Evolutionary conservation across 92 coral and sea anemone species (phyloP).

Genomic region (Bergia puertoricense): DNA sequence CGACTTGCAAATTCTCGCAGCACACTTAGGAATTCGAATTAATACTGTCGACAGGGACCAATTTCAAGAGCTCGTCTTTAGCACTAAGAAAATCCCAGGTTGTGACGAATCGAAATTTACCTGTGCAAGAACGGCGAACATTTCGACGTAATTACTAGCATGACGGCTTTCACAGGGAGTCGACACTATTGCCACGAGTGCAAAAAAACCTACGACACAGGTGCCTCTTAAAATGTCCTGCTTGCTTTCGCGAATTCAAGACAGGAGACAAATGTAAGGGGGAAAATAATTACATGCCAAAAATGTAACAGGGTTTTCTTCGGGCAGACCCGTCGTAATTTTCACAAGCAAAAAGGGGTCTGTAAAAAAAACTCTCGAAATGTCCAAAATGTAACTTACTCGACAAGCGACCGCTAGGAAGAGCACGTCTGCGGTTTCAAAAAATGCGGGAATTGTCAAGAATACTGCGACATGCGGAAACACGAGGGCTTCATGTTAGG

Average conservation of each 20-base stretch:
- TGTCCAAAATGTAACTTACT: too few relatives aligned
- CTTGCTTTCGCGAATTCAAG: neutral
- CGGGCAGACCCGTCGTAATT: too few relatives aligned
- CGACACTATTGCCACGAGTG: neutral
- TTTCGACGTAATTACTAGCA: neutral
- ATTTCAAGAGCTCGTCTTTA: too few relatives aligned
- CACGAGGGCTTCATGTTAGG: too few relatives aligned
- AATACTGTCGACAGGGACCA: neutral
- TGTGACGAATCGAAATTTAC: neutral
- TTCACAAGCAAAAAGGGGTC: too few relatives aligned
- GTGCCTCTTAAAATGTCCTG: neutral
- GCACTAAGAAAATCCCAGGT: neutral
- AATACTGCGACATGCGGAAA: too few relatives aligned
- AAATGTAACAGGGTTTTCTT: too few relatives aligned
- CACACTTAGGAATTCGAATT: neutral
- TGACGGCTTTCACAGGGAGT: neutral
- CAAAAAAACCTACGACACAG: neutral
- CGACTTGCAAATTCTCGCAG: neutral
- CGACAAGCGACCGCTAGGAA: too few relatives aligned
- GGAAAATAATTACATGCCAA: too few relatives aligned
- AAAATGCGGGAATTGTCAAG: too few relatives aligned
- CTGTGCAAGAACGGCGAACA: neutral
- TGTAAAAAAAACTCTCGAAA: too few relatives aligned
- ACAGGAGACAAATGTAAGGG: neutral
- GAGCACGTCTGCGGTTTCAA: too few relatives aligned